Conservation (phyloP, 2,113 vertebrate genomes). For the Piprites chloris region DNA sequence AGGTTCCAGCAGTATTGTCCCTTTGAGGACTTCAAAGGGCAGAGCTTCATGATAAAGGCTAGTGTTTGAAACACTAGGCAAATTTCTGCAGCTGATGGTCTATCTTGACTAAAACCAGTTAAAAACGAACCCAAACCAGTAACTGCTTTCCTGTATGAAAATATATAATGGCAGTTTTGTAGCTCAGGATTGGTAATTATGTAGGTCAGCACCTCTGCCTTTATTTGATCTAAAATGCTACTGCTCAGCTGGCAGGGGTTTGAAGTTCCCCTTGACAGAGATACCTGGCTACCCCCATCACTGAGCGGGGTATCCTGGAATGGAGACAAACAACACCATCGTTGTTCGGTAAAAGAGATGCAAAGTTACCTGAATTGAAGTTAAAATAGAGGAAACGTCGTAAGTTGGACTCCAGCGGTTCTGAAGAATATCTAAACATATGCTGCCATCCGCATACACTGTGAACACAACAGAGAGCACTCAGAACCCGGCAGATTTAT, state of each 20-base stretch:
- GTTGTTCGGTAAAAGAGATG: not conserved
- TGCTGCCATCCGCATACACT: constrained; percentile 99
- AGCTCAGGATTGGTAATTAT: not conserved
- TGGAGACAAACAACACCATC: not conserved
- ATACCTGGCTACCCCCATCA: not conserved
- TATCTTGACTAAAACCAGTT: not conserved
- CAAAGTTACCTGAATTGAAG: constrained; percentile 92
- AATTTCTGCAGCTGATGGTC: not conserved
- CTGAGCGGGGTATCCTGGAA: not conserved
- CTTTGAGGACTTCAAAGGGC: not conserved
- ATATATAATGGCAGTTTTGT: not conserved
- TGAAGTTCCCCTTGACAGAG: not conserved
- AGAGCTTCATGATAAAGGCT: not conserved
- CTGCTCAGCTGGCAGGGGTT: not conserved
- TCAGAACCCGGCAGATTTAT: not conserved
- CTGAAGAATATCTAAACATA: constrained; percentile 99
- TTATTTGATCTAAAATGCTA: not conserved
- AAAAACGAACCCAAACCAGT: not conserved
- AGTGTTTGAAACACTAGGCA: not conserved
- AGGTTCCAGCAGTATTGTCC: not conserved
- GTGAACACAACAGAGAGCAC: constrained; percentile 49
- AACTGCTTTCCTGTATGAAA: not conserved
- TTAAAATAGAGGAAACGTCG: constrained; percentile 98
- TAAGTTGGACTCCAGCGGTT: constrained; percentile 99
- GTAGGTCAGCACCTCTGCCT: not conserved